A percentile compares a stretch with the other conserved stretches of the same genome.
Evolutionary conservation across 64 coral and sea anemone genomes (phyloP).

Genomic region (Actinia tenebrosa): DNA sequence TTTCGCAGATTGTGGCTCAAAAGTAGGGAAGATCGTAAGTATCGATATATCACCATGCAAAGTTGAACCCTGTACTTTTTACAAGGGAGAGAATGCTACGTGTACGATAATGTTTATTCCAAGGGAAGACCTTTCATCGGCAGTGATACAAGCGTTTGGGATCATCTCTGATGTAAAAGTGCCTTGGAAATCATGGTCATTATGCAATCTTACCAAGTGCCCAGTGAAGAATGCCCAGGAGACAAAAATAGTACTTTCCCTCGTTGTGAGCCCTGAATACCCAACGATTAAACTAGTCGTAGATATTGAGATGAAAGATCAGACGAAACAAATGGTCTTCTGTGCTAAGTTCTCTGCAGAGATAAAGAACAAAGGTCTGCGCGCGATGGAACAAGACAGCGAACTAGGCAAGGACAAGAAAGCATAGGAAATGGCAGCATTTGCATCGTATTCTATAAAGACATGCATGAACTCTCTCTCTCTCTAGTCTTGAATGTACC

Average conservation of each 20-base stretch:
- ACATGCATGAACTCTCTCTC: no score
- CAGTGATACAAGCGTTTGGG: background rate
- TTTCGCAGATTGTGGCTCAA: background rate
- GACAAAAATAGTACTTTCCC: background rate
- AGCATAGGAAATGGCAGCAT: no score
- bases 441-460: no score
- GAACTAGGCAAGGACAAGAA: no score
- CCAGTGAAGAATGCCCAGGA: background rate
- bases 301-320: background rate
- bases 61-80: background rate
- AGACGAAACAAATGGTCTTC: background rate
- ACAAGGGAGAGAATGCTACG: background rate
- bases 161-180: background rate
- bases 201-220: background rate
- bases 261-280: background rate
- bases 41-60: background rate
- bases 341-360: background rate
- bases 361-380: background rate
- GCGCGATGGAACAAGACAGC: no score
- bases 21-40: background rate
- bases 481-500: no score
- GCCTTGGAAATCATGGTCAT: background rate
- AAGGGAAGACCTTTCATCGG: background rate
- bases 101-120: background rate
- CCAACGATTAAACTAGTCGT: background rate